Evolutionary conservation across 2,113 vertebrate genomes (phyloP).

Genomic region (Hippopotamus amphibius): DNA sequence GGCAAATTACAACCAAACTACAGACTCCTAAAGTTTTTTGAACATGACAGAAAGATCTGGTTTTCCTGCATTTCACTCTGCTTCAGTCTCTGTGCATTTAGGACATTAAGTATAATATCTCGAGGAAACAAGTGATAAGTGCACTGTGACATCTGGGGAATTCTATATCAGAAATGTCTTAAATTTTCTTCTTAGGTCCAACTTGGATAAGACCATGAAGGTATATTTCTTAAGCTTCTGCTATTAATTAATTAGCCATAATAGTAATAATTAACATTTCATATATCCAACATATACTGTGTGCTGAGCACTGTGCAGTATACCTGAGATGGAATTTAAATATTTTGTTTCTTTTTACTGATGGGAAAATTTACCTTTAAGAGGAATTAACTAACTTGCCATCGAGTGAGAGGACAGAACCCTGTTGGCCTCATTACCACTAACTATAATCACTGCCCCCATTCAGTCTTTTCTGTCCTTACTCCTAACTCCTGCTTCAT

Average conservation of each 20-base stretch:
- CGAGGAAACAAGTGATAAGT: slow-evolving; percentile 11
- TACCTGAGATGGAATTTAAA: not conserved
- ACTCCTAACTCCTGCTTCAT: not conserved
- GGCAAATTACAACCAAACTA: not conserved
- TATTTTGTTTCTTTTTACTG: not conserved
- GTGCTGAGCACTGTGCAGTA: not conserved
- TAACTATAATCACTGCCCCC: not conserved
- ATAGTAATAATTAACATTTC: slow-evolving; percentile 22
- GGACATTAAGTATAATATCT: not conserved
- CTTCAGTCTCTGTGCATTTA: not conserved
- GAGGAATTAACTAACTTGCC: not conserved
- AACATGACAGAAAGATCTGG: not conserved
- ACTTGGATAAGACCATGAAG: not conserved
- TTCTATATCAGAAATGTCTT: not conserved
- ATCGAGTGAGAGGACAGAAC: not conserved
- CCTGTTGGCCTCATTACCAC: not conserved
- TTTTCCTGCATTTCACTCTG: slow-evolving; percentile 9
- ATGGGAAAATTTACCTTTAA: not conserved
- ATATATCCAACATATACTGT: not conserved
- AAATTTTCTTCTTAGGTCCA: slow-evolving; percentile 7
- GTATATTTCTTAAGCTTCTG: not conserved
- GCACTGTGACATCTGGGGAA: not conserved
- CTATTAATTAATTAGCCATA: slow-evolving; percentile 33
- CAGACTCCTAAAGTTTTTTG: no score
- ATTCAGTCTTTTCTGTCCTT: not conserved